phyloP scores from a whole-genome alignment of 2,888 invertebrate species.

The Dynastes maya region DNA sequence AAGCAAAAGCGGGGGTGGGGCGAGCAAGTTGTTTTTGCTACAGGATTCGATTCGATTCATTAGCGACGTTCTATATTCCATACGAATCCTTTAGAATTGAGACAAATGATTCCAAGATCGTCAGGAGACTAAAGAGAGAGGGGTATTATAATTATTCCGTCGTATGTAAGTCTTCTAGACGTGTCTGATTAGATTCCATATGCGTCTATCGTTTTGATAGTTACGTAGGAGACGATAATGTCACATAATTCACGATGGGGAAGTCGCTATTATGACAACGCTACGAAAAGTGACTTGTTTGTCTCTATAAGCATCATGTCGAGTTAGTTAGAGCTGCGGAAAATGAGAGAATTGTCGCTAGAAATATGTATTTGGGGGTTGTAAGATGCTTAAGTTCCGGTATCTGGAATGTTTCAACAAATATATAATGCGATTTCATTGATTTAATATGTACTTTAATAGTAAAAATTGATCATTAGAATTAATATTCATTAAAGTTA shows the following conservation, averaged over 20 bases:
- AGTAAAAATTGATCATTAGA: no score
- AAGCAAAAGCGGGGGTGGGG: no score
- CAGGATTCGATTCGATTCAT: no score
- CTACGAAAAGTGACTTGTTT: slow-evolving; percentile 3
- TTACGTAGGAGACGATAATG: slow-evolving; percentile 2
- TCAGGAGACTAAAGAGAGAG: not conserved
- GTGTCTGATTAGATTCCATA: not conserved
- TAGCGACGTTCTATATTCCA: not conserved
- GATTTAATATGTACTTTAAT: no score
- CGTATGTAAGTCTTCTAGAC: not conserved
- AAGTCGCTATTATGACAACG: not conserved
- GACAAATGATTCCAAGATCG: not conserved
- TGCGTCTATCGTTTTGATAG: not conserved
- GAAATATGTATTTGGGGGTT: no score
- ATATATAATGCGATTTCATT: no score
- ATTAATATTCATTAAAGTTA: no score
- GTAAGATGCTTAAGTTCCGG: no score
- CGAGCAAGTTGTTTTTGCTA: no score
- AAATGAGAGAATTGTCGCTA: not conserved
- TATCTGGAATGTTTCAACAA: no score
- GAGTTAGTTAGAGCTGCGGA: not conserved
- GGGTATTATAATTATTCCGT: slow-evolving; percentile 5
- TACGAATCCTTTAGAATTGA: not conserved
- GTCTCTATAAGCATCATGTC: not conserved
- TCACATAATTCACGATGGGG: not conserved